Conservation (phyloP, 2,888 invertebrate species). For the Aspidapion aeneum region DNA sequence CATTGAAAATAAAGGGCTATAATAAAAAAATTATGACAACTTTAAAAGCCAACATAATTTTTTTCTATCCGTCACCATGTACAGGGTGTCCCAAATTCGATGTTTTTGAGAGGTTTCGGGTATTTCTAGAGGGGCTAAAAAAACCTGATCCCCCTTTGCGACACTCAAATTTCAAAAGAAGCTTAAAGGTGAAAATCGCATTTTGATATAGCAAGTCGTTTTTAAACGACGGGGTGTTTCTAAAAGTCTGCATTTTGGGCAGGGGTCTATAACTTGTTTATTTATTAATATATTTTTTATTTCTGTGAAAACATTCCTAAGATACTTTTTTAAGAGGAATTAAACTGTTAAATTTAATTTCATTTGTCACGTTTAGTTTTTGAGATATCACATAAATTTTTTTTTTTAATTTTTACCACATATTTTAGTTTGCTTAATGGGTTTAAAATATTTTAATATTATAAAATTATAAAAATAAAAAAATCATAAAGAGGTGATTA, state of each 20-base stretch:
- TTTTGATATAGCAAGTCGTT: too few relatives aligned
- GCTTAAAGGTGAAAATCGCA: background rate
- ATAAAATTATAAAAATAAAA: too few relatives aligned
- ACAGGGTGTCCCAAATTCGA: background rate
- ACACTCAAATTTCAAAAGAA: background rate
- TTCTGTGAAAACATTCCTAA: background rate
- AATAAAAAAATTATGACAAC: too few relatives aligned
- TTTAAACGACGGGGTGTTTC: too few relatives aligned
- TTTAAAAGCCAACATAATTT: too few relatives aligned
- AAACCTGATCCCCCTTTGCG: background rate
- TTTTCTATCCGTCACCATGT: too few relatives aligned
- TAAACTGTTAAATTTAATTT: background rate
- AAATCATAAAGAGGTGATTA: too few relatives aligned
- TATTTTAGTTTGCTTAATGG: too few relatives aligned
- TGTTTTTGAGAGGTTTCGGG: background rate
- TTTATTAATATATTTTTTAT: background rate
- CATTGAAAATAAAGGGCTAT: too few relatives aligned
- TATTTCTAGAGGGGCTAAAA: background rate
- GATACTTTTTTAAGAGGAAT: background rate
- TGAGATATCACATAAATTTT: background rate
- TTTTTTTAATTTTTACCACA: background rate
- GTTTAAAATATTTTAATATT: too few relatives aligned
- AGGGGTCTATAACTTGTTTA: background rate
- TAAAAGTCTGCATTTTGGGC: background rate
- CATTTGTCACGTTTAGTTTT: background rate